A percentile compares a stretch with the other conserved stretches of the same genome.
Evolutionary conservation across 1,140 invertebrate species (phyloP).

Genomic region (Papilio polyxenes): DNA sequence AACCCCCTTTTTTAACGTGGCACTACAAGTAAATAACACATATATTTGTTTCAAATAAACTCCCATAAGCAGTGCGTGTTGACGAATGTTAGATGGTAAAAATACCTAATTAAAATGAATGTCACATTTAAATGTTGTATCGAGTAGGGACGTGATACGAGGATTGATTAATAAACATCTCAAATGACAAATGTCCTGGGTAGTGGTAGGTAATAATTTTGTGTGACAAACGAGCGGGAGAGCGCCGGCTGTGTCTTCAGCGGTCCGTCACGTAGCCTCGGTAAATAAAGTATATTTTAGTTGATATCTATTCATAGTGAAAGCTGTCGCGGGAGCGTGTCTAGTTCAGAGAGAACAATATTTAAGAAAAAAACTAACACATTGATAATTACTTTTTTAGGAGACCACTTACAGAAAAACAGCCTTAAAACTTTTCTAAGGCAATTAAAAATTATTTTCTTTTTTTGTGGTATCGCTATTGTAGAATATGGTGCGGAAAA

Average conservation of each 20-base stretch:
- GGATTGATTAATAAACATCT: constrained; percentile 57
- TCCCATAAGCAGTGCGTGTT: neutral
- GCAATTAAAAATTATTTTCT: neutral
- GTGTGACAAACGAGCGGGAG: constrained; percentile 65
- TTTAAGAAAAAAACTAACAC: neutral
- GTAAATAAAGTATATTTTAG: constrained; percentile 63
- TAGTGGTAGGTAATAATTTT: constrained; percentile 53
- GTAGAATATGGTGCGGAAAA: neutral
- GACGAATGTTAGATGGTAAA: neutral
- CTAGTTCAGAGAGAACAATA: neutral
- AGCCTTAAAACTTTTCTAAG: neutral
- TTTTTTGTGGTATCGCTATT: neutral
- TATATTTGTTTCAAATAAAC: neutral
- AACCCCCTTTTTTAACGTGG: neutral
- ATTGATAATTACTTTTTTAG: neutral
- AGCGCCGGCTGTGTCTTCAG: constrained; percentile 54
- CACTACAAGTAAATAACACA: too few species aligned
- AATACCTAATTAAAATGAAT: neutral
- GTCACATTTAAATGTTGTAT: constrained; percentile 12
- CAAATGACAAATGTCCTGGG: constrained; percentile 55
- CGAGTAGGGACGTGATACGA: constrained; percentile 25
- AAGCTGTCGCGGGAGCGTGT: constrained; percentile 39
- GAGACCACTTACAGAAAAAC: neutral
- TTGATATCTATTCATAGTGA: constrained; percentile 43
- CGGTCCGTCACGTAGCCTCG: constrained; percentile 60